Conservation (phyloP, 2,797 vertebrate species). For the Gadopsis marmoratus region DNA sequence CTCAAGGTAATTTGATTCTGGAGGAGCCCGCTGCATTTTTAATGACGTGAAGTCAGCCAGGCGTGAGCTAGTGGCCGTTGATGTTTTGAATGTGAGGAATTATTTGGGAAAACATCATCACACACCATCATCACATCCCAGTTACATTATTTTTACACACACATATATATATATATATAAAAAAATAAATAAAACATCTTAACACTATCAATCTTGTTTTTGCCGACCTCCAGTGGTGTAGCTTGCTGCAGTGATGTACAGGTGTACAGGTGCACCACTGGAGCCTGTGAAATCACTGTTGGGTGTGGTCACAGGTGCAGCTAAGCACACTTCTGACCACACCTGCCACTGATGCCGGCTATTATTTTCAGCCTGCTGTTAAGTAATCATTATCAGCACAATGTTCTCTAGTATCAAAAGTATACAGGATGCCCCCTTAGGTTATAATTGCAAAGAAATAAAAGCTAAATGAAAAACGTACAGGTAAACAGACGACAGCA, state of each 20-base stretch:
- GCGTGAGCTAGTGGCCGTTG: no score
- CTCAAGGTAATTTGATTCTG: constrained; percentile 73
- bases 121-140: neutral
- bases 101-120: neutral
- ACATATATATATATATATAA: no score
- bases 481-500: no score
- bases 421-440: no score
- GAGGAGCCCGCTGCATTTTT: constrained; percentile 63
- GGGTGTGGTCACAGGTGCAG: neutral
- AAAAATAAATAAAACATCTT: neutral
- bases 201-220: neutral
- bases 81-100: neutral
- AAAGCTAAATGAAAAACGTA: neutral
- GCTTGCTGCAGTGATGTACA: neutral
- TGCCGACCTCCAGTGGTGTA: neutral
- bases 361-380: neutral
- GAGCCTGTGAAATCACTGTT: neutral
- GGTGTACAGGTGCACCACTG: neutral
- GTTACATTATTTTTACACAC: neutral
- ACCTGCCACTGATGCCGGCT: neutral
- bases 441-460: no score
- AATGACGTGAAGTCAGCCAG: constrained; percentile 59
- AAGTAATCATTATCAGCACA: neutral
- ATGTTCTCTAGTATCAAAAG: neutral
- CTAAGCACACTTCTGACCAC: neutral